Evolutionary conservation across 2,797 vertebrate genomes (phyloP), one percentile per base, ranked within the genome.

Genomic region (Rhinichthys osculus): DNA sequence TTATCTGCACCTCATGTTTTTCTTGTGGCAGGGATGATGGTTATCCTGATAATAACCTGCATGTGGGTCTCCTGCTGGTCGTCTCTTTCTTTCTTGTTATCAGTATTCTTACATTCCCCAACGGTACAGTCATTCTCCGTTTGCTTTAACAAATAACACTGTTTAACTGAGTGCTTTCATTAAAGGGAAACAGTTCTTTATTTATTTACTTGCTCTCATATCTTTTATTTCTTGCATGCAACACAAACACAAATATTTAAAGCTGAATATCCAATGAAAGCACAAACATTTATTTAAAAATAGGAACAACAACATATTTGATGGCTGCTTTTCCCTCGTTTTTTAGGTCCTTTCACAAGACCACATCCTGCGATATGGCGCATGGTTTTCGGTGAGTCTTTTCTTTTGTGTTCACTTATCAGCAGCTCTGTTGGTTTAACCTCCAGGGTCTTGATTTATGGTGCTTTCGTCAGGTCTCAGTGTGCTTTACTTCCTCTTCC

Each of bases 401-500:
- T 66, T 78, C 27, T 70, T 79, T 73, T 78, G 19, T 27, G 27
- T 62, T 59, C 33, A 14, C 33, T 73, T 85, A 2, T 35, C 27
- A 40, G 33, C 57, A 23, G 23, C 21, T 74, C 57, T 47, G 52
- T 78, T 83, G 78, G 74, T 77, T 3, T 42, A 78, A 17, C 2
- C 10, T 14, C 0, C 67, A 81, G 38, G 71, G 5, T 14, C 14
- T 9, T 85, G 82, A 76, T 76, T n/a, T 86, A 27, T 73, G 66
- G 1, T 3, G 11, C 8, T 23, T 14, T 10, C 10, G 44, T 27
- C 92, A 99, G 98, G 98, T 91, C 96, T 98, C 92, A 99, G 98
- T 74, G 98, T 99, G 71, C 96, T 99, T 64, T 99, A 99, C 94
- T 99, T 99, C 94, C 95, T 99, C 44, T 98, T 99, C 92, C 95